phyloP scores from a whole-genome alignment of 2,113 vertebrate species.

The Pitta sordida region DNA sequence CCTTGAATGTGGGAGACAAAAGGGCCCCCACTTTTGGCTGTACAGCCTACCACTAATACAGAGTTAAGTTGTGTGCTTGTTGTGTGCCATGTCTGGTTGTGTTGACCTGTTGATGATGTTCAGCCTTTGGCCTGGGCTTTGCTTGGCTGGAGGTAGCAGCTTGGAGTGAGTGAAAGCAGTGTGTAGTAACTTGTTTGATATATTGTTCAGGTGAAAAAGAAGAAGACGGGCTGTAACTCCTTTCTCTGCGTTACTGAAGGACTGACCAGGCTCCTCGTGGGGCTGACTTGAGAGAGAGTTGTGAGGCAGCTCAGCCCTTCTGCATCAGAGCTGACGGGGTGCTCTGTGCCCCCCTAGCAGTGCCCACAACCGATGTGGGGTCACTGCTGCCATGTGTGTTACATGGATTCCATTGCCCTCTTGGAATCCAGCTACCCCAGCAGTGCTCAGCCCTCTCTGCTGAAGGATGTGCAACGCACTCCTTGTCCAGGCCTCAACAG shows the following conservation, averaged over 20 bases:
- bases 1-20: not conserved
- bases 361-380: accelerated
- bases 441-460: not conserved
- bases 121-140: not conserved
- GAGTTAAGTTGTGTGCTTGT: not conserved
- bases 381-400: not conserved
- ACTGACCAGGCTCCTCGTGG: not conserved
- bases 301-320: not conserved
- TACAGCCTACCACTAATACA: accelerated
- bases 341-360: not conserved
- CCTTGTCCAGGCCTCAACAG: not conserved
- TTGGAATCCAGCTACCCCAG: not conserved
- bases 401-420: accelerated
- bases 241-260: not conserved
- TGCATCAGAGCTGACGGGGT: not conserved
- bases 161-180: not conserved
- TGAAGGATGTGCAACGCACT: not conserved
- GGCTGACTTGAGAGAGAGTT: not conserved
- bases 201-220: not conserved
- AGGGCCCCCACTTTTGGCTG: not conserved
- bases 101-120: not conserved
- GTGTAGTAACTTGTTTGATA: not conserved
- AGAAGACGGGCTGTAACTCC: not conserved
- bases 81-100: accelerated
- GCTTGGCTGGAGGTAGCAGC: not conserved